Base-by-base conservation (phyloP, 2,888 invertebrate species). In the Tinea semifulvella region DNA sequence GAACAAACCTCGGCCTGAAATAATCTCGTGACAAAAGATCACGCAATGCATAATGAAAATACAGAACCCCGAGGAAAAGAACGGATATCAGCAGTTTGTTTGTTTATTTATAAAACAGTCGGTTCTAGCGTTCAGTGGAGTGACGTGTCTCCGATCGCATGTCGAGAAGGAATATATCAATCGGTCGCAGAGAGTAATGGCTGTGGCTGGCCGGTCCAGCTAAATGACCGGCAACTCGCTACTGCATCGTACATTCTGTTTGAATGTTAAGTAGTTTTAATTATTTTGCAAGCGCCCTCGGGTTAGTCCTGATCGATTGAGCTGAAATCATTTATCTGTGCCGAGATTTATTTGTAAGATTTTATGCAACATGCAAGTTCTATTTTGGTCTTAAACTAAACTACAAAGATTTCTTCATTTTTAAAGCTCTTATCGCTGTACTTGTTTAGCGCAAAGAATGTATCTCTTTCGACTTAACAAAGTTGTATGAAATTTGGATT, bases 261-360 rank as follows among this genome's bases (percentile, higher is more conserved):
- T 73, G 74, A 76, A 77, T 77, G 65, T 75, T 73, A 79, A 79
- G 70, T 76, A 76, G 74, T 74, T 77, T 79, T 75, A 77, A 79
- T 77, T 75, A 79, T 75, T 73, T 73, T 62, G 67, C 68, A 61
- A 63, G 58, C 60, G 69, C 73, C 70, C 55, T 58, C 20, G 36
- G 36, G 36, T 36, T 36, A 36, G 66, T 68, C 36, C 36, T 36
- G 36, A 36, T 36, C 13, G 16, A 36, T 36, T 36, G 36, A 36
- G 36, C 18, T 17, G 18, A 31, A 31, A 31, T 31, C 31, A 31
- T 31, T 31, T 31, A 31, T 31, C n/a, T 31, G 31, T 31, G 13
- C 31, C 31, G 14, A 31, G 13, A 31, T 31, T 31, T 31, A 31
- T 14, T 31, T 31, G 13, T 13, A 11, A 31, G 13, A 31, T 3